These are phyloP conservation scores for Stenurella melanura DNA, from an alignment of 2,888 invertebrate genomes.

Conservation along the genomic window DNA sequence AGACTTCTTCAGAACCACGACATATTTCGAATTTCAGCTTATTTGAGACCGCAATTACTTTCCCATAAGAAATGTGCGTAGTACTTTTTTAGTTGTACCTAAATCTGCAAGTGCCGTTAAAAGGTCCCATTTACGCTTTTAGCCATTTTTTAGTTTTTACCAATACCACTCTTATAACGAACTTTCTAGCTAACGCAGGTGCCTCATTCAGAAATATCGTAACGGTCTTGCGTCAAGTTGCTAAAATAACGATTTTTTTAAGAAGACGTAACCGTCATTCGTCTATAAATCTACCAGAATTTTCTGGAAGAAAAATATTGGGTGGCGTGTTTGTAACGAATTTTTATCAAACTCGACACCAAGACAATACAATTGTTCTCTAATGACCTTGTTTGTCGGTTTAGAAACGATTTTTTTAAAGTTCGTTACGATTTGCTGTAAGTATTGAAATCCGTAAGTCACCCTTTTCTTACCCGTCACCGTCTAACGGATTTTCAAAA, in stretches of 20 bases:
- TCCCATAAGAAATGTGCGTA: too few species aligned
- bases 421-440: background rate
- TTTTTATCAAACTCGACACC: background rate
- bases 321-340: background rate
- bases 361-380: background rate
- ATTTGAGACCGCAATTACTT: too few species aligned
- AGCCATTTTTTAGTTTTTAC: too few species aligned
- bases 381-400: background rate
- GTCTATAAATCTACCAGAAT: background rate
- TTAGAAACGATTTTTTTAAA: background rate
- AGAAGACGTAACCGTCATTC: background rate
- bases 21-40: too few species aligned
- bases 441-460: conserved; percentile 4
- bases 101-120: too few species aligned
- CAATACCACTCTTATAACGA: background rate
- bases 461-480: conserved; percentile 5
- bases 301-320: background rate
- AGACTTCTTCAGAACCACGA: too few species aligned
- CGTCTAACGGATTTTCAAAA: conserved; percentile 16
- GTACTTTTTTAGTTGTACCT: too few species aligned
- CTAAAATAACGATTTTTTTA: background rate
- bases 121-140: background rate
- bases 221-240: background rate
- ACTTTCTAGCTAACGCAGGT: background rate
- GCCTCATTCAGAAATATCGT: background rate